Base-by-base conservation (phyloP, 2,113 vertebrate species). In the Oncorhynchus nerka region DNA sequence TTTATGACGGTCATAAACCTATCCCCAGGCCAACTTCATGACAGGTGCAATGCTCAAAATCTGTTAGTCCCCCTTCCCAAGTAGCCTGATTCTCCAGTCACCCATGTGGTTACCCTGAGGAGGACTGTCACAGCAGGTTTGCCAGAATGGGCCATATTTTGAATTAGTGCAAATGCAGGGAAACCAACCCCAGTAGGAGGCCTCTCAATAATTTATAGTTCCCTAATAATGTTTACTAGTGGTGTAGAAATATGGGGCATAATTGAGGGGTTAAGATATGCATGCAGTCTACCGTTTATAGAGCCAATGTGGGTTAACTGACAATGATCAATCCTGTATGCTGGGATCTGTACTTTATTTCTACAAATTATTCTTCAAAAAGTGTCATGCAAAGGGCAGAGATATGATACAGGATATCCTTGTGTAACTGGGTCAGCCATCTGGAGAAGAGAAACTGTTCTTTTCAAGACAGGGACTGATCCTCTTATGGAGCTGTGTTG, bases 341-440 rank as follows among this genome's bases (percentile, higher is more conserved):
- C 16, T 55, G 16, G 51, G 16, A 55, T 15, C 51, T 55, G 51
- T 55, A 55, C 51, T 5, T 4, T 55, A 55, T 5, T 19, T 55
- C 15, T 55, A 19, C 39, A 45, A 45, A 45, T 9, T 45, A 9
- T 45, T 45, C 39, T 45, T 45, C 2, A 45, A 9, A 45, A 45
- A 45, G 39, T 11, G 8, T 12, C 39, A 45, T 19, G 51, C 68
- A 55, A 71, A 73, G 59, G 39, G 11, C 49, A 45, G 62, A 65
- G 72, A n/a, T 62, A 32, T n/a, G 34, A 64, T 22, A 34, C 55
- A 34, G n/a, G 11, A 1, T 13, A 22, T 34, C 30, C 22, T 28
- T 51, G 62, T 49, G 59, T 68, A 68, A 69, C 61, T 77, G 20
- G 71, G 39, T 45, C 11, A 30, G 45, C 34, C 71, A 71, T 79